A percentile compares a stretch with the other conserved stretches of the same genome.
phyloP scores from a whole-genome alignment of 2,888 invertebrate species.

The Gryllus longicercus region DNA sequence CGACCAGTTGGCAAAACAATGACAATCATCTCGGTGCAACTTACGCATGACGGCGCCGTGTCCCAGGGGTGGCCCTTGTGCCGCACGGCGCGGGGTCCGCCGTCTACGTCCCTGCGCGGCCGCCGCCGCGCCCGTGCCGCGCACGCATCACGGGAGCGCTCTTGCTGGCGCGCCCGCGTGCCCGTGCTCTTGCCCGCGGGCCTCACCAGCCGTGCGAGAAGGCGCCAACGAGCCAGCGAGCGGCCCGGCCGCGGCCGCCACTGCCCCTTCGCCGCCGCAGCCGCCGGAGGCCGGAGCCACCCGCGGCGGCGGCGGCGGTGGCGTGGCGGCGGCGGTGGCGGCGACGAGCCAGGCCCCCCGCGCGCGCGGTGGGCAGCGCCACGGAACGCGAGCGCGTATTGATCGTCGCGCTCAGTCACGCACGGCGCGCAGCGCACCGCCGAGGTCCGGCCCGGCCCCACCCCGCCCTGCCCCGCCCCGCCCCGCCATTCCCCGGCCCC shows the following conservation, averaged over 20 bases:
- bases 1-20: too few relatives aligned
- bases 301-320: background rate
- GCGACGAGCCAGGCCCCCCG: background rate
- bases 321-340: too few relatives aligned
- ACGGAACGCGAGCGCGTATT: background rate
- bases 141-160: background rate
- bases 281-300: too few relatives aligned
- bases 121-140: background rate
- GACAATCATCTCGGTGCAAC: too few relatives aligned
- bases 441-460: background rate
- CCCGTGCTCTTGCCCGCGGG: background rate
- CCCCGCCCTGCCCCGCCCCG: background rate
- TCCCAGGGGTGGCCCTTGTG: too few relatives aligned
- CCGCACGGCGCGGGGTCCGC: too few relatives aligned
- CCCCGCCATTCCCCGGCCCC: background rate
- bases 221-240: background rate
- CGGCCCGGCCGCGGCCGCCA: background rate
- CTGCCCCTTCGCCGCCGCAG: too few relatives aligned
- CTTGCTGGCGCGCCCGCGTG: background rate
- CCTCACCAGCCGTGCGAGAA: background rate
- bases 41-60: too few relatives aligned
- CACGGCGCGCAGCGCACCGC: background rate
- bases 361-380: background rate
- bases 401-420: conserved; percentile 17
- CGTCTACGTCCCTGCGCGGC: background rate